These are phyloP conservation scores for Ischnura elegans DNA, from an alignment of 2,888 invertebrate species.

Conservation along the genomic window DNA sequence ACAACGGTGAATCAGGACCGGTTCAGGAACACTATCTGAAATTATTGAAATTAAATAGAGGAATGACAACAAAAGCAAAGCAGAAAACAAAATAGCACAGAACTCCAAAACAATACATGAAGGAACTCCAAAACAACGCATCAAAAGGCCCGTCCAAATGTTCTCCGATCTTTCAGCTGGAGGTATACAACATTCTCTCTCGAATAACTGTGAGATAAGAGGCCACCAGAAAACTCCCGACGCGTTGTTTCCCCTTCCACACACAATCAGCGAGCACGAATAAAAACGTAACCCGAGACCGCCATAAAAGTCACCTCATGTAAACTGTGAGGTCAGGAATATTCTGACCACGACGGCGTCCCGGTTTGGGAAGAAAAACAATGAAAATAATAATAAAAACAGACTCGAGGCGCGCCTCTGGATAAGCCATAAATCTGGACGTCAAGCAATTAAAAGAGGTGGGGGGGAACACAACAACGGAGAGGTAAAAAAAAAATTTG, in stretches of 20 bases:
- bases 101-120: too few relatives aligned
- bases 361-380: not conserved
- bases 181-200: not conserved
- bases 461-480: not conserved
- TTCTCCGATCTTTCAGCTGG: too few relatives aligned
- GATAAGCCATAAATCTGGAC: conserved; percentile 13
- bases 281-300: not conserved
- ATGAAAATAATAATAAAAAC: not conserved
- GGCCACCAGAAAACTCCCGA: not conserved
- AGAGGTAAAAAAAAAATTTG: not conserved
- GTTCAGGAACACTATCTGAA: too few relatives aligned
- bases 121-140: not conserved
- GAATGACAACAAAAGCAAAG: too few relatives aligned
- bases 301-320: not conserved
- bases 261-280: not conserved
- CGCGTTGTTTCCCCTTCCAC: not conserved
- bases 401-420: not conserved
- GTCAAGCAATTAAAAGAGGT: not conserved
- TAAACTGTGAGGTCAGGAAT: not conserved
- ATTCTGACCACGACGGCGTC: not conserved
- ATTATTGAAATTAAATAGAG: too few relatives aligned
- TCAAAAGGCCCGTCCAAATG: not conserved
- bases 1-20: too few relatives aligned
- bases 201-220: not conserved
- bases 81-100: too few relatives aligned